Evolutionary conservation across 37 sponge, comb jelly and placozoan species (phyloP).

Genomic region (Ianthella basta): DNA sequence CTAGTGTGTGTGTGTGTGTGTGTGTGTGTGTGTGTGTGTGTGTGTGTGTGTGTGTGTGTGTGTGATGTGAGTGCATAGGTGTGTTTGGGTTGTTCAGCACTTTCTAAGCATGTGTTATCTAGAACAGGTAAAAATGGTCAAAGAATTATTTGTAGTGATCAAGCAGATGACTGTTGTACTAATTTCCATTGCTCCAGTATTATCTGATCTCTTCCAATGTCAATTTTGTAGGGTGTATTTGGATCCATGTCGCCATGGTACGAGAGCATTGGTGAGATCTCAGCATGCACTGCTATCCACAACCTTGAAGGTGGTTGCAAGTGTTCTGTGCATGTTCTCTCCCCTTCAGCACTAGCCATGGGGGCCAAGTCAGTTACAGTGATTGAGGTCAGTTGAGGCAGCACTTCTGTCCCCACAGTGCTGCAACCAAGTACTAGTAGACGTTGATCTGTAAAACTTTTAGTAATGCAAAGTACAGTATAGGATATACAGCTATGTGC

Average conservation of each 20-base stretch:
- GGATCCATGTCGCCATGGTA: slow-evolving; percentile 72
- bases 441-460: too few species aligned
- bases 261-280: slow-evolving; percentile 52
- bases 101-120: too few species aligned
- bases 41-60: neutral
- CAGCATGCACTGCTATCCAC: neutral
- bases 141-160: too few species aligned
- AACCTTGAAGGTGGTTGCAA: neutral
- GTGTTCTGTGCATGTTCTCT: neutral
- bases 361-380: slow-evolving; percentile 66
- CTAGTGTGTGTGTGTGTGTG: neutral
- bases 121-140: too few species aligned
- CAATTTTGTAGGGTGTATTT: slow-evolving; percentile 49
- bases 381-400: slow-evolving; percentile 46
- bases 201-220: too few species aligned
- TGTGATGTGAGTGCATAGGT: too few species aligned
- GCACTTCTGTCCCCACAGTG: neutral
- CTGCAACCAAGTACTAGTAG: too few species aligned
- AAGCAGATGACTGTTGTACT: too few species aligned
- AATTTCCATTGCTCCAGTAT: too few species aligned
- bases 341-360: slow-evolving; percentile 31
- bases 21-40: neutral
- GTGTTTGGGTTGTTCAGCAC: too few species aligned
- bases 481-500: too few species aligned
- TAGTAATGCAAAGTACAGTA: too few species aligned